Base-by-base conservation (phyloP, 2,888 invertebrate genomes). In the Coleophora deauratella region DNA sequence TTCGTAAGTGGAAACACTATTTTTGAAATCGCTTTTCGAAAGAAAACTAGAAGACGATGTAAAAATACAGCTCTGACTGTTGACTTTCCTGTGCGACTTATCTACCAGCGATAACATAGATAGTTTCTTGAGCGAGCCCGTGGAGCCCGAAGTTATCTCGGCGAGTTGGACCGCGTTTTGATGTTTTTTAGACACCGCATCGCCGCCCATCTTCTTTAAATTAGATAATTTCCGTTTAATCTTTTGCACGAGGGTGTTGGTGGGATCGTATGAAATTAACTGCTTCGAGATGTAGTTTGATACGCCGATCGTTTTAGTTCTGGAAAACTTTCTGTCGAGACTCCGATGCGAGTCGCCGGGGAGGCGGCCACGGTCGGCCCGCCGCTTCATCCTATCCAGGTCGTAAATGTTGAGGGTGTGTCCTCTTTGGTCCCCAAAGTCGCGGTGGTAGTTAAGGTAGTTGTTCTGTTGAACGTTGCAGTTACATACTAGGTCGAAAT, bases 231-330 rank as follows among this genome's bases (percentile, higher is more conserved):
- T 86, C 52, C 77, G 66, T 68, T 86, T 86, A 57, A 86, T 79
- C 62, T 84, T 86, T 57, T 86, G 85, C 30, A 86, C 78, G 35
- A 86, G 69, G 15, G 81, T 84, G 47, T 75, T 81, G 32, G 82
- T 76, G 12, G 77, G 85, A 46, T 86, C 85, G 55, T 86, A 85
- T 2, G 86, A 79, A 56, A 85, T 82, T 46, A 85, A 66, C 56
- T 86, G 86, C 57, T 80, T 82, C 27, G 86, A 85, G 61, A 86
- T 76, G 47, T 86, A 86, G 54, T 77, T 81, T 28, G 84, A 82
- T 33, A 85, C 82, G 10, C 84, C 84, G 40, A 79, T 75, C 38
- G 77, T 76, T 68, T 81, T 85, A 49, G 72, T 77, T 59, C 85
- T 86, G 44, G 67, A 75, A 48, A 76, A 72, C 59, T 84, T 86